Percentiles rank a stretch among this genome's conserved stretches.
Evolutionary conservation across 1,140 invertebrate genomes (phyloP).

Genomic region (Pinna nobilis): DNA sequence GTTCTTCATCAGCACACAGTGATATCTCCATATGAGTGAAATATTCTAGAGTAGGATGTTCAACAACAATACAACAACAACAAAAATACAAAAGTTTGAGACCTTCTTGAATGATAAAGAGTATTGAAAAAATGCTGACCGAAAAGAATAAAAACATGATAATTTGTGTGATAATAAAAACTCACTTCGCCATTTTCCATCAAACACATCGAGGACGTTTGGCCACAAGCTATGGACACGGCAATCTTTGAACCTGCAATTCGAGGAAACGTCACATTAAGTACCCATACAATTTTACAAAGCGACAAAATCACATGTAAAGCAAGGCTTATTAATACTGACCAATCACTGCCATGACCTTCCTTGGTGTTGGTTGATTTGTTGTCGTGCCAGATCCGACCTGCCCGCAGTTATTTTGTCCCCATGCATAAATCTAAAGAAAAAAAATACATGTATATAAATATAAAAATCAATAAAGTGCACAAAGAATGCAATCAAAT

Average conservation of each 20-base stretch:
- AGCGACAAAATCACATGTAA: no score
- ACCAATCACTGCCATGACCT: slow-evolving; percentile 77
- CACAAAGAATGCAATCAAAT: no score
- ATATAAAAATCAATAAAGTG: no score
- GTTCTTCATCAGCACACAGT: no score
- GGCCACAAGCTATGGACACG: slow-evolving; percentile 80
- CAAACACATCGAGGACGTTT: slow-evolving; percentile 81
- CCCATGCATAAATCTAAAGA: slow-evolving; percentile 81
- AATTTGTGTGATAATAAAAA: background rate
- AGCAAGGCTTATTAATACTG: slow-evolving; percentile 37
- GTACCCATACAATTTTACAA: background rate
- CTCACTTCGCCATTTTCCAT: slow-evolving; percentile 80
- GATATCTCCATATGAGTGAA: no score
- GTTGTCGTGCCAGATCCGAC: slow-evolving; percentile 80
- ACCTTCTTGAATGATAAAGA: no score
- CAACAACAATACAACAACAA: no score
- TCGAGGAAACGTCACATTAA: background rate
- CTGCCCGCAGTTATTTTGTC: slow-evolving; percentile 83
- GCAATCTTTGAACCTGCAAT: slow-evolving; percentile 69
- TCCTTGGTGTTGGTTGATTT: slow-evolving; percentile 80
- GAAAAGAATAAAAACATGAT: background rate
- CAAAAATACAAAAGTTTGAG: no score
- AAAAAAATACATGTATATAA: background rate
- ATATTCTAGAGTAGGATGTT: no score
- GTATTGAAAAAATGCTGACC: no score